Evolutionary conservation across 2,113 vertebrate species (phyloP).

Genomic region (Tragulus kanchil): DNA sequence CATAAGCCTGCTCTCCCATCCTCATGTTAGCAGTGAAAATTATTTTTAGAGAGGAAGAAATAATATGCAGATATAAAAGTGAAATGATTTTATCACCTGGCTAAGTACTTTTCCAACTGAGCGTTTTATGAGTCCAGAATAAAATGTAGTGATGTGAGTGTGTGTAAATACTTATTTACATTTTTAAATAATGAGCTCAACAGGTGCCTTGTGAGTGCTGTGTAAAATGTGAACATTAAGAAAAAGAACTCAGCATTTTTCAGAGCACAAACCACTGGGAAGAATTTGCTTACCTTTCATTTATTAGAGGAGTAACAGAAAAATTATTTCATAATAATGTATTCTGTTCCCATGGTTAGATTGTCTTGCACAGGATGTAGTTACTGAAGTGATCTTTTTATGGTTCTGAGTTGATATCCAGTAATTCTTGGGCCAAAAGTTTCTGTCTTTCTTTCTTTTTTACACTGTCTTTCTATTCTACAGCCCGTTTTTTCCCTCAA

Average conservation of each 20-base stretch:
- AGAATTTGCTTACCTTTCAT: conserved; percentile 48
- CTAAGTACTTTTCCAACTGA: background rate
- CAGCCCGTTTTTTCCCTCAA: conserved; percentile 4
- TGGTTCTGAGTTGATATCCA: conserved; percentile 65
- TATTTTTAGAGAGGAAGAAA: background rate
- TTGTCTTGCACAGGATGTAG: background rate
- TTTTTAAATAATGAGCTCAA: conserved; percentile 36
- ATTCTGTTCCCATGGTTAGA: conserved; percentile 55
- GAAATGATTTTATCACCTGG: background rate
- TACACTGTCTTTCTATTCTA: background rate
- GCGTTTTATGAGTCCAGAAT: conserved; percentile 10
- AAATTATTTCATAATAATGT: conserved; percentile 41
- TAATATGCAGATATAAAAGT: background rate
- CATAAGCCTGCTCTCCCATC: background rate
- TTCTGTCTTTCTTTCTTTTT: conserved; percentile 68
- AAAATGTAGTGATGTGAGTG: background rate
- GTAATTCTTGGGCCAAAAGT: conserved; percentile 69
- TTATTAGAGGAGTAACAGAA: conserved; percentile 57
- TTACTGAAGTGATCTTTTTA: conserved; percentile 23
- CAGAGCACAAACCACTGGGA: background rate
- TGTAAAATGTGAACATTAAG: background rate
- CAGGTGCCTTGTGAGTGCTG: background rate
- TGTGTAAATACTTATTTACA: background rate
- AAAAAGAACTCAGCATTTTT: conserved; percentile 27
- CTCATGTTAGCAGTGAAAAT: background rate